Base-by-base conservation (phyloP, 2,888 invertebrate species). In the Heteropelma amictum region DNA sequence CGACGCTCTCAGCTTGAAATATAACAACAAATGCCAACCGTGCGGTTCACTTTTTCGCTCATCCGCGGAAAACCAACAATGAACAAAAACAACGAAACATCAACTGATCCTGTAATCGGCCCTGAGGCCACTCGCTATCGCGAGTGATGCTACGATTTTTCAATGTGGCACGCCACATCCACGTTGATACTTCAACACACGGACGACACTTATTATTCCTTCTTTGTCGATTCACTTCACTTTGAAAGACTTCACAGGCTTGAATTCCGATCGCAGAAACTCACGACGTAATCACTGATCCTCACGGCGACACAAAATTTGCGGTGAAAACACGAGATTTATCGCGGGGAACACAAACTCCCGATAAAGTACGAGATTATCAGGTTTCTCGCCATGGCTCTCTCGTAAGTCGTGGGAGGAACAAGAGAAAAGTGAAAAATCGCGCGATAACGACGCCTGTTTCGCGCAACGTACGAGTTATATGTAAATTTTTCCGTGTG, bases 351-450 rank as follows among this genome's bases (percentile, higher is more conserved):
- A 65, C 54, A 70, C 61, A 49, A 40, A 67, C 61, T 45, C 60
- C 68, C 51, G 49, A 65, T 51, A 49, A 28, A 47, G 35, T 28
- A 60, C 64, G 54, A 61, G 14, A 53, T 35, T 47, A 35, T 54
- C 54, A 54, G 60, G 26, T 70, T 73, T 60, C 65, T 56, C 76
- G 61, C 70, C 76, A 76, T 71, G 69, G 69, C 73, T 64, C 49
- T 65, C 8, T 8, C 33, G 21, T 45, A 38, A 10, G 30, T 56
- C 30, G 35, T 23, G 23, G 10, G 5, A 40, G 33, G 35, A 35
- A 2, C n/a, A 23, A 23, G 6, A 21, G 23, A 19, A 4, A 42
- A 45, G n/a, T 3, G 19, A n/a, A n/a, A n/a, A n/a, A n/a, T n/a
- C n/a, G n/a, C n/a, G n/a, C n/a, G n/a, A n/a, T n/a, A n/a, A n/a